Percentiles rank a stretch among this genome's conserved stretches.
Conservation (phyloP, 2,797 vertebrate species). For the Chiroxiphia lanceolata region DNA sequence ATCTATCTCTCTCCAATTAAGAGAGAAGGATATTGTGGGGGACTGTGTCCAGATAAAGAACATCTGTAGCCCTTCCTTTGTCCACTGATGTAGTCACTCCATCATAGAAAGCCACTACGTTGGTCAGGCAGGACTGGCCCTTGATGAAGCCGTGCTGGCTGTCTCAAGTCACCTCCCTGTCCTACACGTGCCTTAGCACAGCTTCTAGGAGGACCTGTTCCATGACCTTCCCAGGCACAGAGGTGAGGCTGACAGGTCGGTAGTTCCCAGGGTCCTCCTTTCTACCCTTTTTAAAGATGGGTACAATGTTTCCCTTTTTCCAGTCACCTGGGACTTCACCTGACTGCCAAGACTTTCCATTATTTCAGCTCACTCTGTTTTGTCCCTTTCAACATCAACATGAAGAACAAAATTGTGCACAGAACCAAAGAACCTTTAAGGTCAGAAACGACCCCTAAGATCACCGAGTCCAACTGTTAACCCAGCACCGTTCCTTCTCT, state of each 20-base stretch:
- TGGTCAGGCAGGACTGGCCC: background rate
- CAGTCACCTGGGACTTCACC: background rate
- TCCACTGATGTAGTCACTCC: background rate
- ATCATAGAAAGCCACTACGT: background rate
- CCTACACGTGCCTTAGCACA: background rate
- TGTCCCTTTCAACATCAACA: background rate
- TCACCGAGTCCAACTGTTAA: background rate
- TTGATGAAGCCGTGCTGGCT: background rate
- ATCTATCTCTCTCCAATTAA: background rate
- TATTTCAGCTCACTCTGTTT: background rate
- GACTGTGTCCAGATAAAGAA: background rate
- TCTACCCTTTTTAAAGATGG: background rate
- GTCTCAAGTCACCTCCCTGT: background rate
- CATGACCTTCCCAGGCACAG: background rate
- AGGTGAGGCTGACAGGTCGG: background rate
- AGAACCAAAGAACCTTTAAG: background rate
- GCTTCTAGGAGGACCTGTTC: background rate
- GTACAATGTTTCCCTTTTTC: background rate
- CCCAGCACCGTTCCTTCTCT: background rate
- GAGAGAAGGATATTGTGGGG: background rate
- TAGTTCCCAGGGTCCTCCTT: background rate
- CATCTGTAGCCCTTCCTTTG: background rate
- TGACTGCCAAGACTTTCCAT: background rate
- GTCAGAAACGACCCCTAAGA: background rate
- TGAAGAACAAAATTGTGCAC: background rate